Evolutionary conservation across 2,888 invertebrate species (phyloP).

Genomic region (Yponomeuta plumbellus): DNA sequence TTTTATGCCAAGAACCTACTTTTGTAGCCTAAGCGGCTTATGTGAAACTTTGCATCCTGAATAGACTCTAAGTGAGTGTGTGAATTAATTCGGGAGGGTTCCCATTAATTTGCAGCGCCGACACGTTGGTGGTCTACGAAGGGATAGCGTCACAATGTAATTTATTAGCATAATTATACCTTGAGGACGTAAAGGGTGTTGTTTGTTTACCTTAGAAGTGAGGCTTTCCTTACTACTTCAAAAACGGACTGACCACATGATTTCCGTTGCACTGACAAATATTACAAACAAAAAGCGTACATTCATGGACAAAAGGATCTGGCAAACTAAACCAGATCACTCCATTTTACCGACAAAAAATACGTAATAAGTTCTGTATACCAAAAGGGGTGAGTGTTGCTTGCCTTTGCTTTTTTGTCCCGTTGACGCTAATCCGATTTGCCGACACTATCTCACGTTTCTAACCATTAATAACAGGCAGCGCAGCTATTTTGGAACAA

Average conservation of each 20-base stretch:
- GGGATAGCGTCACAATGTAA: conserved; percentile 3
- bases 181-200: not conserved
- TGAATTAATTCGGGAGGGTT: conserved; percentile 4
- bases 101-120: conserved; percentile 7
- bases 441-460: conserved; percentile 45
- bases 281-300: no score
- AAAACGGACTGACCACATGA: no score
- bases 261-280: no score
- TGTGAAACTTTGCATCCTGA: not conserved
- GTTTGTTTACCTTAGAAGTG: not conserved
- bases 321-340: no score
- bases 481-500: not conserved
- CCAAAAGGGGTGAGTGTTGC: conserved; percentile 7
- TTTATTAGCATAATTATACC: conserved; percentile 8
- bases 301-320: no score
- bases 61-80: not conserved
- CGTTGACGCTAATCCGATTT: conserved; percentile 50
- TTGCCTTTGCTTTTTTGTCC: conserved; percentile 12
- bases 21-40: not conserved
- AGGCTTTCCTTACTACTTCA: no score
- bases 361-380: no score
- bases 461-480: conserved; percentile 21
- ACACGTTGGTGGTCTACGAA: conserved; percentile 2
- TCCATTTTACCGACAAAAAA: no score
- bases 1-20: not conserved